Percentiles rank a stretch among this genome's conserved stretches.
phyloP scores from a whole-genome alignment of 1,140 invertebrate genomes.

The Bombus haemorrhoidalis region DNA sequence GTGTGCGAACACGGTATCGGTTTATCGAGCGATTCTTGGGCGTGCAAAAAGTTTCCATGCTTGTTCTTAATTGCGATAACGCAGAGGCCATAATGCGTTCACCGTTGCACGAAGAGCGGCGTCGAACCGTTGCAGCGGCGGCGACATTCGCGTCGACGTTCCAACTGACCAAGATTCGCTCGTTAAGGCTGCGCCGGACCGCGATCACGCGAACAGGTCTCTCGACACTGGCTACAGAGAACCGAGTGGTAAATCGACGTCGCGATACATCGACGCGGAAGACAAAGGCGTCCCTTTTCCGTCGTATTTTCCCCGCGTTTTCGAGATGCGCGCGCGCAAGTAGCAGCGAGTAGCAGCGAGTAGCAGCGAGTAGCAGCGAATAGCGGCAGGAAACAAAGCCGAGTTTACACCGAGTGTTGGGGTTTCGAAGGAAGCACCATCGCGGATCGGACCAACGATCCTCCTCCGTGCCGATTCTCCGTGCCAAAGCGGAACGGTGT shows the following conservation, averaged over 20 bases:
- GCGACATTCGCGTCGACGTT: background rate
- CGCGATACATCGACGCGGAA: rapidly evolving
- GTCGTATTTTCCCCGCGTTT: too few species aligned
- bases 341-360: too few species aligned
- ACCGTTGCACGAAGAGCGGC: background rate
- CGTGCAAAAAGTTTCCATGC: background rate
- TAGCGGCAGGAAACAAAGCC: too few species aligned
- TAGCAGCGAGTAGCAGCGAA: too few species aligned
- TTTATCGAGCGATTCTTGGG: background rate
- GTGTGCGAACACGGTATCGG: background rate
- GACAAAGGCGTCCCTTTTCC: too few species aligned
- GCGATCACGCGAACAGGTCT: too few species aligned
- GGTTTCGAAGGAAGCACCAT: too few species aligned
- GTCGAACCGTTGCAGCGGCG: background rate
- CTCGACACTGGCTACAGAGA: too few species aligned
- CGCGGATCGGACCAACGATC: rapidly evolving
- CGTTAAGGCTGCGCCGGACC: rapidly evolving
- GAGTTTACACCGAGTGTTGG: too few species aligned
- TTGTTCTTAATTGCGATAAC: constrained; percentile 21
- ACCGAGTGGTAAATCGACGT: too few species aligned
- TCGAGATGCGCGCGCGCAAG: too few species aligned
- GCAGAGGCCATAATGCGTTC: background rate
- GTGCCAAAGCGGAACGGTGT: rapidly evolving
- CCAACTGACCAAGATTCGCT: background rate
- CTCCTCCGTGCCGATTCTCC: too few species aligned